Conservation (phyloP, 2,113 vertebrate genomes). For the Ochotona curzoniae region DNA sequence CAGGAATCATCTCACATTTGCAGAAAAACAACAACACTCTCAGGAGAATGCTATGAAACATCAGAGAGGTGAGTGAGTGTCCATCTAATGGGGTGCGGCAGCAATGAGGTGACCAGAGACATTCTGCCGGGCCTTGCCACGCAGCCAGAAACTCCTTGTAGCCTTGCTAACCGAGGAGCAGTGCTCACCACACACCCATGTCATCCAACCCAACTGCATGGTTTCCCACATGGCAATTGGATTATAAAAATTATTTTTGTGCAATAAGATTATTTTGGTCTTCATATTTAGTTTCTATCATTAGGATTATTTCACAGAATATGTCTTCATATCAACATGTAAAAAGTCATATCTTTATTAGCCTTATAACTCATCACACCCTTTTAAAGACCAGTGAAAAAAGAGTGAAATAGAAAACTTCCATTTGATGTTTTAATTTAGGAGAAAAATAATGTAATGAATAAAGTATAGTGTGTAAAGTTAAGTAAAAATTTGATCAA, state of each 20-base stretch:
- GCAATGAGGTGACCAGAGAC: no score
- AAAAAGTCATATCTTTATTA: background rate
- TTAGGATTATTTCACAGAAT: background rate
- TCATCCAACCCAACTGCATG: no score
- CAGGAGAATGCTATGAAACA: no score
- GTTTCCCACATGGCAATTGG: no score
- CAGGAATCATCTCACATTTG: no score
- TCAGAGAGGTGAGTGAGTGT: no score
- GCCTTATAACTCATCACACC: background rate
- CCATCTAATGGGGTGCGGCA: no score
- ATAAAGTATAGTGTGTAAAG: background rate
- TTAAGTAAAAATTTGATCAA: background rate
- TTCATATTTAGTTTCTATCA: background rate
- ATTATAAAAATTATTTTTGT: background rate
- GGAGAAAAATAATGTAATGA: background rate
- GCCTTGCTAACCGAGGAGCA: no score
- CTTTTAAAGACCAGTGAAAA: background rate
- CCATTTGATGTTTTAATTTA: background rate
- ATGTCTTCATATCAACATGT: background rate
- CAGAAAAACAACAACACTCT: no score
- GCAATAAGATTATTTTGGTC: background rate
- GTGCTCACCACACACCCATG: no score
- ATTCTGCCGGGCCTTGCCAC: no score
- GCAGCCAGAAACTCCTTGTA: no score
- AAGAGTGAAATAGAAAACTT: background rate